Conservation (phyloP, 1,140 invertebrate genomes). For the Helicoverpa zea region DNA sequence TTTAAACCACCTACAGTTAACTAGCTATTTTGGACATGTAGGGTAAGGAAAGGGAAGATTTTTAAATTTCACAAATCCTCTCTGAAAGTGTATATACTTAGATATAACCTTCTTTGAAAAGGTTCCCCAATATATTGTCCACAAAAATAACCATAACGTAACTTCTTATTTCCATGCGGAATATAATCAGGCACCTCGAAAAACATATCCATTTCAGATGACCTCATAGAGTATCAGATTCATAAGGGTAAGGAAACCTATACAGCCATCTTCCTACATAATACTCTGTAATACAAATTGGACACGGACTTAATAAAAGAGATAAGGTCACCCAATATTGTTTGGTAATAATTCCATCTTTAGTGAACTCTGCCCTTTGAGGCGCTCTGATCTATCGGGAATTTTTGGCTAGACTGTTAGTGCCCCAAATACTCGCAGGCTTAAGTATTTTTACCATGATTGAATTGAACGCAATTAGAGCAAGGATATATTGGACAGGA, state of each 20-base stretch:
- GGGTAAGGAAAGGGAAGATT: too few relatives aligned
- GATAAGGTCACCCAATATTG: slow-evolving; percentile 32
- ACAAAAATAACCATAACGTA: too few relatives aligned
- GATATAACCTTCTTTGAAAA: too few relatives aligned
- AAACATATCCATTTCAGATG: neutral
- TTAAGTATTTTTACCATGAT: slow-evolving; percentile 7
- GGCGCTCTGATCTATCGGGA: slow-evolving; percentile 16
- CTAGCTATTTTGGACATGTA: too few relatives aligned
- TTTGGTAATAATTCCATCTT: slow-evolving; percentile 26
- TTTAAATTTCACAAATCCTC: too few relatives aligned
- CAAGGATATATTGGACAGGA: slow-evolving; percentile 50
- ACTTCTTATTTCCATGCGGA: too few relatives aligned
- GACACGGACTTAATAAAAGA: slow-evolving; percentile 15
- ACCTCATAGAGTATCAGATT: neutral
- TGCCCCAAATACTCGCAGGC: slow-evolving; percentile 7
- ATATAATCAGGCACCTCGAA: too few relatives aligned
- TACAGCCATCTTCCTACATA: slow-evolving; percentile 5
- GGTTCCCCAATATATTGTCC: too few relatives aligned
- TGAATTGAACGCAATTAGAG: slow-evolving; percentile 37
- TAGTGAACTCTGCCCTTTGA: slow-evolving; percentile 15
- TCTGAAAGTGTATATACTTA: too few relatives aligned
- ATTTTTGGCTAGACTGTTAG: slow-evolving; percentile 17
- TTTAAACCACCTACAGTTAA: too few relatives aligned
- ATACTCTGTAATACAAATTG: slow-evolving; percentile 24
- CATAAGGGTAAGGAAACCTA: neutral